Evolutionary conservation across 2,113 vertebrate genomes (phyloP), one percentile per base, ranked within the genome.

Genomic region (Ramphastos sulfuratus): DNA sequence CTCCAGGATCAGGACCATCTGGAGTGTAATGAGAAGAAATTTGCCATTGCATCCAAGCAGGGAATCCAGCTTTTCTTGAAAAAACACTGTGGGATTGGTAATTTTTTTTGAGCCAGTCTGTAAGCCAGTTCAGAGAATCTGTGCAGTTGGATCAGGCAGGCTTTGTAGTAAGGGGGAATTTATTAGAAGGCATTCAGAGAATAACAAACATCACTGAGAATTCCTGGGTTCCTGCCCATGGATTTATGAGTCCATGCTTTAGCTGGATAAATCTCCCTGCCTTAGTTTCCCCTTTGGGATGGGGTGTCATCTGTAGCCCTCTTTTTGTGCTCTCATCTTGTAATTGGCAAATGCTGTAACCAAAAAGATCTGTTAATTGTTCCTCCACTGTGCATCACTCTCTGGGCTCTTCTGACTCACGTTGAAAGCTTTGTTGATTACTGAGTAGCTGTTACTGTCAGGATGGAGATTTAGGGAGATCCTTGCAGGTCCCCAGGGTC

Each of bases 81-180:
- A 91, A 78, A 74, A 39, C n/a, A 19, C 14, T 44, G 5, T 55
- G 76, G 70, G 65, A 12, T 28, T 59, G 37, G 10, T 39, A 39
- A 39, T 24, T 23, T 33, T 48, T 46, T 28, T 37, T 46, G 4
- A 91, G 55, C 42, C 25, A 20, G 35, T 56, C 81, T 87, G 52
- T 80, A 82, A 94, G 52, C 82, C 71, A 80, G 89, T 91, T 80
- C 78, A 80, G 82, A 92, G 78, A 93, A 94, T 91, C 81, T 58
- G 91, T 94, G 81, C 72, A 74, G 75, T 91, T 85, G 91, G 89
- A 93, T 95, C 80, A 88, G 73, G 39, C 80, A n/a, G 63, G 65
- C 87, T 95, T 95, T 95, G 93, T 93, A 82, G 73, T 90, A 78
- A 92, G 89, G 91, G 82, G 75, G 83, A 91, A 91, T 93, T 96